Base-by-base conservation (phyloP, 2,797 vertebrate species). In the Sebastes goodei region DNA sequence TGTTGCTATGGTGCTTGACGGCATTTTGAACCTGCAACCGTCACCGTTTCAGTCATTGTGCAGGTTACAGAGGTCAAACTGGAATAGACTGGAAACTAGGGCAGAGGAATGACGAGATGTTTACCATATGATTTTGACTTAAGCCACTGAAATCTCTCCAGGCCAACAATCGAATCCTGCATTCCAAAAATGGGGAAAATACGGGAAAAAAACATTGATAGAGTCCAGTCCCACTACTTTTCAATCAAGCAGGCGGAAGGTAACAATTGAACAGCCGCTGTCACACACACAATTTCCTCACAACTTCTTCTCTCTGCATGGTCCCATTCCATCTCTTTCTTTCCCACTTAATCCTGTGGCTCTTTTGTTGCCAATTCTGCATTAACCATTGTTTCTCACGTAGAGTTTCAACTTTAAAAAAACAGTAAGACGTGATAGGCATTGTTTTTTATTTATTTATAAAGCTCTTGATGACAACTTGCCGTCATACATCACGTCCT, bases 61-160 rank as follows among this genome's bases (percentile, higher is more conserved):
- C 30, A 12, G 33, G 63, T 81, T 49, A 63, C 32, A 71, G 61
- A 33, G 60, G 74, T 71, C 62, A 81, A 72, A 66, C 27, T 11
- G 42, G 32, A 61, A 68, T 6, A 33, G 23, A 59, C 10, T 3
- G 15, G 21, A 85, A 72, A 69, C 2, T 5, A 14, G 1, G 2
- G 38, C 25, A 0, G 8, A 73, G 7, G 17, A 21, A 30, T 46
- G 7, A 65, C n/a, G 30, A 15, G 2, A 23, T 32, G 10, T 69
- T 30, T 4, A 42, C 6, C 1, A n/a, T 32, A 10, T 14, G 4
- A 71, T 42, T 21, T 49, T 3, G 6, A 67, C 23, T 63, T 15
- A 7, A 42, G 9, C 3, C 42, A 15, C 8, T 4, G 6, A 14
- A 35, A 57, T 35, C 6, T 57, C 8, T 12, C 7, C 4, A 11